These are phyloP conservation scores for Anthoscopus minutus DNA, from an alignment of 2,113 vertebrate genomes.

Conservation along the genomic window DNA sequence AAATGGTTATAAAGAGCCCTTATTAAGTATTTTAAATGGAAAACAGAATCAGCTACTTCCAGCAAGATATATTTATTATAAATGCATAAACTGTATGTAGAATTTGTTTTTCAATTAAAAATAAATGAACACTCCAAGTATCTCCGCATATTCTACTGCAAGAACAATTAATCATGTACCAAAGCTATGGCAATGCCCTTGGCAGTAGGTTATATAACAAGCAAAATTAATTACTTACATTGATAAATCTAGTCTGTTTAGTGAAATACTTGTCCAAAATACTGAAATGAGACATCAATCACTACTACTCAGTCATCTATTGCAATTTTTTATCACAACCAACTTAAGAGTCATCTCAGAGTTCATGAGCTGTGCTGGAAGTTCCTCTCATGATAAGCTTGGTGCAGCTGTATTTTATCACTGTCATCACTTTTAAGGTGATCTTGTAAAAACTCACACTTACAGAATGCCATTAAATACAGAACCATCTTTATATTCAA, in stretches of 20 bases:
- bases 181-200: background rate
- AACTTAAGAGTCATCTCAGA: background rate
- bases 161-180: background rate
- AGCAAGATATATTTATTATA: background rate
- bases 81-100: background rate
- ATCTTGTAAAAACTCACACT: background rate
- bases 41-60: background rate
- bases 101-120: background rate
- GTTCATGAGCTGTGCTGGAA: background rate
- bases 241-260: slow-evolving; percentile 12
- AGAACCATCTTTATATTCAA: background rate
- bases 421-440: background rate
- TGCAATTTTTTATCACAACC: background rate
- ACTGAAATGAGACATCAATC: slow-evolving; percentile 1
- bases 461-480: background rate
- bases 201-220: background rate
- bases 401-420: background rate
- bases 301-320: background rate
- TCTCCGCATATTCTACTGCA: background rate
- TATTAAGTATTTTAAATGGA: background rate
- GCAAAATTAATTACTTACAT: background rate
- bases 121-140: background rate
- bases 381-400: background rate
- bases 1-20: background rate
- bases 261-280: background rate